A percentile compares a stretch with the other conserved stretches of the same genome.
Evolutionary conservation across 2,888 invertebrate species (phyloP).

Genomic region (Hypena proboscidalis): DNA sequence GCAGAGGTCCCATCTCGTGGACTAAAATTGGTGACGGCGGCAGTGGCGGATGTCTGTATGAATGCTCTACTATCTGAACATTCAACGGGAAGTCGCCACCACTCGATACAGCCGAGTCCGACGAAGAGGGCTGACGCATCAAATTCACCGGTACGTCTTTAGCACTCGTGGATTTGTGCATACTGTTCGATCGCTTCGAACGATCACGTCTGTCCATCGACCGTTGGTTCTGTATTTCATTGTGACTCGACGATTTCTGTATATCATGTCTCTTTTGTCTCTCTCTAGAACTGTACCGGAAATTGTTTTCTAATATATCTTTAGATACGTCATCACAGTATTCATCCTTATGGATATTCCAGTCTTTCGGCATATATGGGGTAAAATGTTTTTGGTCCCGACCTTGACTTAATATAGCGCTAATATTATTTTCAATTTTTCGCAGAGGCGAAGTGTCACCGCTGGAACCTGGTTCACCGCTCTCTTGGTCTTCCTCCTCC

Average conservation of each 20-base stretch:
- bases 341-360: slow-evolving; percentile 85
- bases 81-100: slow-evolving; percentile 86
- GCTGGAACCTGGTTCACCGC: slow-evolving; percentile 86
- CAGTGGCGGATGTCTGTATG: slow-evolving; percentile 74
- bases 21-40: slow-evolving; percentile 72
- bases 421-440: slow-evolving; percentile 90
- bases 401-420: slow-evolving; percentile 87
- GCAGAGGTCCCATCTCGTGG: slow-evolving; percentile 78
- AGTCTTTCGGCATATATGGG: slow-evolving; percentile 84
- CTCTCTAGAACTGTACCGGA: slow-evolving; percentile 82
- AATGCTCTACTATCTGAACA: slow-evolving; percentile 88
- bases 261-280: slow-evolving; percentile 84
- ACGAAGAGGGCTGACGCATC: slow-evolving; percentile 81
- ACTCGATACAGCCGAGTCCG: slow-evolving; percentile 81
- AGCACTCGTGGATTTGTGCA: slow-evolving; percentile 90
- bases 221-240: slow-evolving; percentile 85
- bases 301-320: slow-evolving; percentile 81
- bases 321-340: slow-evolving; percentile 84
- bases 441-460: slow-evolving; percentile 88
- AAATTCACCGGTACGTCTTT: slow-evolving; percentile 88
- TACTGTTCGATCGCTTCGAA: slow-evolving; percentile 86
- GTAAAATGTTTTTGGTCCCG: slow-evolving; percentile 83
- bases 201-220: slow-evolving; percentile 81
- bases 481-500: slow-evolving; percentile 89
- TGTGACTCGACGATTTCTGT: slow-evolving; percentile 87